phyloP scores from a whole-genome alignment of 2,113 vertebrate genomes.

The Tympanuchus pallidicinctus region DNA sequence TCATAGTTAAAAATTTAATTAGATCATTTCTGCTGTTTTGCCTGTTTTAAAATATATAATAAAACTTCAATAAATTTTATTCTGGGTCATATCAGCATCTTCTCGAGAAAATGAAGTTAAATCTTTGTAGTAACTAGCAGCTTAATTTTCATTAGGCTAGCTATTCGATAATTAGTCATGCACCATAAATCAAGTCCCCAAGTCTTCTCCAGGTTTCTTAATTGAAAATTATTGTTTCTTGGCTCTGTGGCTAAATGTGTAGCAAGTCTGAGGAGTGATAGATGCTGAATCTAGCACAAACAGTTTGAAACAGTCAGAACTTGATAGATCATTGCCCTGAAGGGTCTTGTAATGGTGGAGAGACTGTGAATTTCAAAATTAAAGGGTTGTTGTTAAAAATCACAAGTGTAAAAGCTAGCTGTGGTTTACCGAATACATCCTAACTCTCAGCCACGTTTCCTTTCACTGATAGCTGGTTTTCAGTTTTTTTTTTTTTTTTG shows the following conservation, averaged over 20 bases:
- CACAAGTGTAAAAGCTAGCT: slow-evolving; percentile 59
- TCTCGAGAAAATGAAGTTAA: slow-evolving; percentile 87
- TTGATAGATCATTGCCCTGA: slow-evolving; percentile 95
- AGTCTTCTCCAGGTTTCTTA: slow-evolving; percentile 93
- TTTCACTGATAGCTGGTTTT: slow-evolving; percentile 36
- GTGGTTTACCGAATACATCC: slow-evolving; percentile 55
- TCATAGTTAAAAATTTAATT: slow-evolving; percentile 72
- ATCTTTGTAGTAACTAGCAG: slow-evolving; percentile 86
- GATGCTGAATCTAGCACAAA: slow-evolving; percentile 93
- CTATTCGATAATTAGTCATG: slow-evolving; percentile 93
- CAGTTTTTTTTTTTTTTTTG: not conserved
- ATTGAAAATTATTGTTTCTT: slow-evolving; percentile 96
- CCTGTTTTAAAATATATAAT: slow-evolving; percentile 71
- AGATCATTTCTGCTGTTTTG: slow-evolving; percentile 67
- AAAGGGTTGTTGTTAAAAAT: slow-evolving; percentile 83
- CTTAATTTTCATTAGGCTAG: slow-evolving; percentile 90
- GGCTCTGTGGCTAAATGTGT: slow-evolving; percentile 85
- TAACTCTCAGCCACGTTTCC: slow-evolving; percentile 37
- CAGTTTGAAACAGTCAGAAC: slow-evolving; percentile 94
- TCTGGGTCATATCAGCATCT: slow-evolving; percentile 76
- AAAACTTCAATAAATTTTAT: slow-evolving; percentile 73
- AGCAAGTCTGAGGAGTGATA: slow-evolving; percentile 88
- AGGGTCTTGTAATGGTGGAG: slow-evolving; percentile 82
- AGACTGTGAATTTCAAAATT: slow-evolving; percentile 88
- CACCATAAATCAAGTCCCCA: slow-evolving; percentile 95